phyloP scores from a whole-genome alignment of 2,797 vertebrate species.

The Craterocephalus amniculus region DNA sequence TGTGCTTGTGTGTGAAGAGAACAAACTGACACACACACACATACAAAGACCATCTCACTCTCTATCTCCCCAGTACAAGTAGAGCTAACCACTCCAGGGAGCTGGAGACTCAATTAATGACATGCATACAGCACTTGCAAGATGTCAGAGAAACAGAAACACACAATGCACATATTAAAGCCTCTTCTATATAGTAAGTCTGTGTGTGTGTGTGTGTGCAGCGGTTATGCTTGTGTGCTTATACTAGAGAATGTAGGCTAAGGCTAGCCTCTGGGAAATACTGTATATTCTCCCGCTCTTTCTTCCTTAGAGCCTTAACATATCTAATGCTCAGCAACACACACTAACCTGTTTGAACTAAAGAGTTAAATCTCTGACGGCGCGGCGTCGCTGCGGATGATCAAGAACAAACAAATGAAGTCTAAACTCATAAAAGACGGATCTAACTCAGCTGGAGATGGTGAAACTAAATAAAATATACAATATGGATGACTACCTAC shows the following conservation, averaged over 20 bases:
- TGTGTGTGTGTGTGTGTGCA: conserved; percentile 15
- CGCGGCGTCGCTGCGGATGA: background rate
- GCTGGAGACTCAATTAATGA: conserved; percentile 81
- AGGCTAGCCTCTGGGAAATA: conserved; percentile 52
- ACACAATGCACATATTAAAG: conserved; percentile 75
- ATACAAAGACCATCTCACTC: conserved; percentile 59
- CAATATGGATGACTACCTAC: background rate
- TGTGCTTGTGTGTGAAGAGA: conserved; percentile 41
- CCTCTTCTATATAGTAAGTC: conserved; percentile 31
- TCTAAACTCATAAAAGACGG: background rate
- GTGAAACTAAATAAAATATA: background rate
- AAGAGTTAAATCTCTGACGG: background rate
- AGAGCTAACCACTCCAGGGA: conserved; percentile 79
- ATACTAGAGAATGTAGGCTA: conserved; percentile 52
- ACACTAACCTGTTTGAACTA: background rate
- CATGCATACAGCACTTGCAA: conserved; percentile 76
- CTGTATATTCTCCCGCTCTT: conserved; percentile 32
- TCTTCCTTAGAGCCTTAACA: conserved; percentile 24
- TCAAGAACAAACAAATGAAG: conserved; percentile 8
- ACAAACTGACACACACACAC: conserved; percentile 32
- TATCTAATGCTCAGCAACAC: conserved; percentile 5
- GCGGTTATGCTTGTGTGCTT: conserved; percentile 23
- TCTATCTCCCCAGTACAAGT: conserved; percentile 66
- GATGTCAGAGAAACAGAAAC: conserved; percentile 72
- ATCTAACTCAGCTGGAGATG: background rate